Evolutionary conservation across 2,797 vertebrate genomes (phyloP).

Genomic region (Argya squamiceps): DNA sequence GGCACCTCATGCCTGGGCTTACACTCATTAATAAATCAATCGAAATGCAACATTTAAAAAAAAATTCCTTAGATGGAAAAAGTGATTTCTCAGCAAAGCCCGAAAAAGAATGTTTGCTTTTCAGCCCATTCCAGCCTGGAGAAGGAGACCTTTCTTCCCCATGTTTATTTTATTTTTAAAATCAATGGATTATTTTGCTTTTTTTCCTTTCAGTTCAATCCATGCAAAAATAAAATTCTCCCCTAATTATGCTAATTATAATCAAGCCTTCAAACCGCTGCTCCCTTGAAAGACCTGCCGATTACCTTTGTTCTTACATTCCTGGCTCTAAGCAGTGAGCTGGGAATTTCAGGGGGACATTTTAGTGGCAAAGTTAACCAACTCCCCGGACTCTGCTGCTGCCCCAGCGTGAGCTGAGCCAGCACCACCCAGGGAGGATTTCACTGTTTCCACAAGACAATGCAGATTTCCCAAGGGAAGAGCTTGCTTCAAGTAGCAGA

Average conservation of each 20-base stretch:
- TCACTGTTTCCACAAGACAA: constrained; percentile 15
- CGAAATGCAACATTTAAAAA: constrained; percentile 9
- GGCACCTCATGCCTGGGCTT: neutral
- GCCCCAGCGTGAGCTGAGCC: neutral
- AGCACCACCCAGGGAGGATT: constrained; percentile 33
- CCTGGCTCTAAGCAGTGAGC: neutral
- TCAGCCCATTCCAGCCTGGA: constrained; percentile 1
- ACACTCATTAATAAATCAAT: constrained; percentile 44
- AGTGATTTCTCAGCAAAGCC: constrained; percentile 65
- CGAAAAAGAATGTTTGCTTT: constrained; percentile 33
- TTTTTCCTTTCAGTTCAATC: neutral
- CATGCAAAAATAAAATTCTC: constrained; percentile 53
- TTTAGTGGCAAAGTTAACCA: neutral
- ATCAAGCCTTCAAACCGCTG: neutral
- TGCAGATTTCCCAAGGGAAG: neutral
- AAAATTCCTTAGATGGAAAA: constrained; percentile 55
- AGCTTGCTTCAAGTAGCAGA: neutral
- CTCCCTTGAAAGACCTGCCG: constrained; percentile 24
- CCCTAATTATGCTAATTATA: constrained; percentile 51
- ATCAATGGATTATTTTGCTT: constrained; percentile 53
- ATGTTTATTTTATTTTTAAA: constrained; percentile 62
- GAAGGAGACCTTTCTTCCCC: constrained; percentile 53
- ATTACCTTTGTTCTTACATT: constrained; percentile 23
- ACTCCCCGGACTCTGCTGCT: neutral
- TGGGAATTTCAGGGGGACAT: neutral